phyloP scores from a whole-genome alignment of 2,113 vertebrate species.

The Pseudorectes ferrugineus region DNA sequence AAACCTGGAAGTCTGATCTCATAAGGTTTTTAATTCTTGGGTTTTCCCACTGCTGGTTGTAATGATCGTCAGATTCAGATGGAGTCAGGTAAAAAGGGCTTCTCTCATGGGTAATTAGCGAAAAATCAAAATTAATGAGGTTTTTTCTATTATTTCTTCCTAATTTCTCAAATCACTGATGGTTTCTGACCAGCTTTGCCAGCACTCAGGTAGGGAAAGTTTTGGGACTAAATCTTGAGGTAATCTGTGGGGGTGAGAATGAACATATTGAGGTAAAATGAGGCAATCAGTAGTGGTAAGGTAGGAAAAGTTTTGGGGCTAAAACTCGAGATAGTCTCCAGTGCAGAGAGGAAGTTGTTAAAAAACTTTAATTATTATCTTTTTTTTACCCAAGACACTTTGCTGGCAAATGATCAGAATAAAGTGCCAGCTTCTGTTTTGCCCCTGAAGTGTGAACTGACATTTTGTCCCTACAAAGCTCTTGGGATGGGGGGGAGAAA shows the following conservation, averaged over 20 bases:
- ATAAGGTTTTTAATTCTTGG: fast-evolving
- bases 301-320: background rate
- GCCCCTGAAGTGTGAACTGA: background rate
- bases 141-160: background rate
- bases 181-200: background rate
- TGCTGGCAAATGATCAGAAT: background rate
- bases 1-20: background rate
- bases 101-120: background rate
- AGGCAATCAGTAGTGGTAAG: background rate
- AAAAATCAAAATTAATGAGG: background rate
- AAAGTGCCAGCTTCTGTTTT: background rate
- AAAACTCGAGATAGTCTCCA: background rate
- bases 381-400: background rate
- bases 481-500: background rate
- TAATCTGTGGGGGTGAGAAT: background rate
- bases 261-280: background rate
- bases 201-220: background rate
- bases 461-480: background rate
- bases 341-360: background rate
- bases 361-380: background rate
- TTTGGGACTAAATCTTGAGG: background rate
- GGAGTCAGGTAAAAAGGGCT: background rate
- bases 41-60: background rate
- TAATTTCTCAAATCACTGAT: background rate
- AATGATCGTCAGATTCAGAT: fast-evolving